These are phyloP conservation scores for Dolichopus griseipennis DNA, from an alignment of 2,888 invertebrate species.

Conservation along the genomic window DNA sequence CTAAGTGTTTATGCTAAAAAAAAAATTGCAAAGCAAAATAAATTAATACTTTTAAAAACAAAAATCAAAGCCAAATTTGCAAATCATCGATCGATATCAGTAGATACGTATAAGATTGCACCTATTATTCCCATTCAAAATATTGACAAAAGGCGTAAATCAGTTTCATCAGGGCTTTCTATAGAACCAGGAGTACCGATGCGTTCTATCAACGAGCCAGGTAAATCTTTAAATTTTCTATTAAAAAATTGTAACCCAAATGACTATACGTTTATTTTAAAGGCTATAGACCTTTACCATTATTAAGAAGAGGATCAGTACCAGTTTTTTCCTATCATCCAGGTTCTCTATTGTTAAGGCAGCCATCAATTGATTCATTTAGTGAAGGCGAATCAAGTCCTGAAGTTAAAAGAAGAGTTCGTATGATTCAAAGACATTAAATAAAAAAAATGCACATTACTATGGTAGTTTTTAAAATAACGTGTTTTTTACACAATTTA, in stretches of 20 bases:
- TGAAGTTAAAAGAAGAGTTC: slow-evolving; percentile 36
- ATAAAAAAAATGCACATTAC: neutral
- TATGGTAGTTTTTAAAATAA: too few relatives aligned
- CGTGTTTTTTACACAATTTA: too few relatives aligned
- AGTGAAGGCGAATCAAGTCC: slow-evolving; percentile 26
- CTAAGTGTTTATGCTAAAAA: neutral
- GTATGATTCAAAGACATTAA: slow-evolving; percentile 40
- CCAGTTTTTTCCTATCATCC: slow-evolving; percentile 16
- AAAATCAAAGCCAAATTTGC: neutral
- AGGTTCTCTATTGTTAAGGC: neutral
- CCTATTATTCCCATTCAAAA: neutral
- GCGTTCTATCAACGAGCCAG: neutral
- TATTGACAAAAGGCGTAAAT: neutral
- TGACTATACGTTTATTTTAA: neutral
- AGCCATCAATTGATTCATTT: slow-evolving; percentile 12
- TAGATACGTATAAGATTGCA: neutral
- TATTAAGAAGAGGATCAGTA: slow-evolving; percentile 22
- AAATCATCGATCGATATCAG: neutral
- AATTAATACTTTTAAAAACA: neutral
- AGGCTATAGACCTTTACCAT: slow-evolving; percentile 21
- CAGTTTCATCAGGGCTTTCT: neutral
- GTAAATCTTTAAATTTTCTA: neutral
- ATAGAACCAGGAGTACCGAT: neutral
- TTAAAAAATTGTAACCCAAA: neutral
- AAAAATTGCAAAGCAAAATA: neutral